A percentile compares a stretch with the other conserved stretches of the same genome.
phyloP scores from a whole-genome alignment of 2,113 vertebrate genomes.

The Paraplagusia blochii region DNA sequence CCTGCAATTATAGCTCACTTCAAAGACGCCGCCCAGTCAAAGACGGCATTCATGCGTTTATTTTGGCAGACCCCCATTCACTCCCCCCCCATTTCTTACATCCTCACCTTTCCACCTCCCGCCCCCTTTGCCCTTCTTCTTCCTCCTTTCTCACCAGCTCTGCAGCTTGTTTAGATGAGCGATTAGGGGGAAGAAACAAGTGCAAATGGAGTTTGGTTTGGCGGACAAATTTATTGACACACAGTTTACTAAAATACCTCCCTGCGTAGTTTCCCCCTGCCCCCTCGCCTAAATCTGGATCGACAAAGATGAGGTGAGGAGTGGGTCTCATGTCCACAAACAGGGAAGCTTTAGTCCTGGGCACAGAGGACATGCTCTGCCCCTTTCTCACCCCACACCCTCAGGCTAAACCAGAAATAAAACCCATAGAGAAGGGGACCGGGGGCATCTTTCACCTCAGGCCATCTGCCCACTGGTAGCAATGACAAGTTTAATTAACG shows the following conservation, averaged over 20 bases:
- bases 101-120: conserved; percentile 68
- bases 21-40: conserved; percentile 75
- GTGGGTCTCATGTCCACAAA: conserved; percentile 51
- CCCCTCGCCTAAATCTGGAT: conserved; percentile 67
- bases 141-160: conserved; percentile 64
- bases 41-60: conserved; percentile 77
- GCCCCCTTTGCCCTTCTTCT: conserved; percentile 56
- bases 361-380: conserved; percentile 37
- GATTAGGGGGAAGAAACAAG: conserved; percentile 77
- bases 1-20: conserved; percentile 74
- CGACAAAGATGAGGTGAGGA: conserved; percentile 60
- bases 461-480: conserved; percentile 53
- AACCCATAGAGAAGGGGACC: conserved; percentile 45
- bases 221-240: conserved; percentile 67
- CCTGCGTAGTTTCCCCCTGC: conserved; percentile 62
- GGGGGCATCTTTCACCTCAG: conserved; percentile 52
- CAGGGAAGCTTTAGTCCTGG: conserved; percentile 62
- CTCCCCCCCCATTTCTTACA: conserved; percentile 46
- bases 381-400: conserved; percentile 47
- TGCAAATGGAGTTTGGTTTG: conserved; percentile 75
- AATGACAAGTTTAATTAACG: conserved; percentile 69
- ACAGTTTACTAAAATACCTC: conserved; percentile 72
- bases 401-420: conserved; percentile 64
- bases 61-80: conserved; percentile 63
- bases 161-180: conserved; percentile 77